phyloP scores from a whole-genome alignment of 2,888 invertebrate species.

The Apocheima hispidaria region DNA sequence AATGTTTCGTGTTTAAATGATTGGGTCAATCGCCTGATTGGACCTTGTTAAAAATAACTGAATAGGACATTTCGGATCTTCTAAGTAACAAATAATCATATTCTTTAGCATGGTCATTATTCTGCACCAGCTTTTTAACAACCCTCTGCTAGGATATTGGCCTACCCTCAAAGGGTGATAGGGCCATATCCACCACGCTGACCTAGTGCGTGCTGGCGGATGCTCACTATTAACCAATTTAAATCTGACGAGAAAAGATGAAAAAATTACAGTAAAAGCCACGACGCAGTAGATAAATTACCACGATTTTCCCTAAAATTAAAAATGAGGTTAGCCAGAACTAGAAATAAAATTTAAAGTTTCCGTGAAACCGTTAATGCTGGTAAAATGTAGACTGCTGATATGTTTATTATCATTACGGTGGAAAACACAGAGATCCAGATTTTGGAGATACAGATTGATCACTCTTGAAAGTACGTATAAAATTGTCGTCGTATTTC shows the following conservation, averaged over 20 bases:
- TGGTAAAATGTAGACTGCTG: constrained; percentile 70
- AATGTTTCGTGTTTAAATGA: too few species aligned
- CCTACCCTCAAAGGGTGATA: too few species aligned
- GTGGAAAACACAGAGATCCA: constrained; percentile 57
- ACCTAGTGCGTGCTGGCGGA: too few species aligned
- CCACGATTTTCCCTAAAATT: constrained; percentile 26
- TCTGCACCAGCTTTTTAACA: too few species aligned
- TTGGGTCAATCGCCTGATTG: too few species aligned
- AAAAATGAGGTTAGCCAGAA: constrained; percentile 32
- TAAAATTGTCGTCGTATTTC: too few species aligned
- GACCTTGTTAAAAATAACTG: too few species aligned
- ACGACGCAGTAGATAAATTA: constrained; percentile 16
- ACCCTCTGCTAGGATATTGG: too few species aligned
- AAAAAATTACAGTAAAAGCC: neutral
- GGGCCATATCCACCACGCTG: too few species aligned
- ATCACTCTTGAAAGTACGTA: neutral
- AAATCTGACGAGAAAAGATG: neutral
- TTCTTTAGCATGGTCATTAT: too few species aligned
- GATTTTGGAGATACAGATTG: neutral
- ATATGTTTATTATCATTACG: constrained; percentile 79
- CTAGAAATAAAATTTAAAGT: constrained; percentile 50
- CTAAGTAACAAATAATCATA: too few species aligned
- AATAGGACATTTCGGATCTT: too few species aligned
- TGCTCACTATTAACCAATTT: neutral
- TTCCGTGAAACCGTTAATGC: constrained; percentile 68